These are phyloP conservation scores for Oscheius myriophilus DNA, from an alignment of 2,888 invertebrate species.

Conservation along the genomic window DNA sequence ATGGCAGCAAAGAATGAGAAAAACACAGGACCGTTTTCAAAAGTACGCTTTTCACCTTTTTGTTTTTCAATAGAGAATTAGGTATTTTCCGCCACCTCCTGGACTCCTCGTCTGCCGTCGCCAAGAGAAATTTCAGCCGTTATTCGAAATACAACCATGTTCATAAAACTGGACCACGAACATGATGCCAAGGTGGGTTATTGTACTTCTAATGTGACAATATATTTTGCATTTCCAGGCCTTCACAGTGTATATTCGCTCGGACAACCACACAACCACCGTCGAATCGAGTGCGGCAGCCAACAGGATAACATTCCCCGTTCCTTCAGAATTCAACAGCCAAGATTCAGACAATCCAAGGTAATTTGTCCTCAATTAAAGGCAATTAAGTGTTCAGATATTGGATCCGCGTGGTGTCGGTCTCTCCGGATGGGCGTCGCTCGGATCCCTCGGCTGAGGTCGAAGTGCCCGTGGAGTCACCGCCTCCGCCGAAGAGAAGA, in stretches of 20 bases:
- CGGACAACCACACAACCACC: not conserved
- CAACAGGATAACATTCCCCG: conserved; percentile 12
- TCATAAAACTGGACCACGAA: conserved; percentile 10
- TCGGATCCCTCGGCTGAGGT: conserved; percentile 16
- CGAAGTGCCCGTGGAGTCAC: conserved; percentile 12
- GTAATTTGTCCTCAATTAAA: not conserved
- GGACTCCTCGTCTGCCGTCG: conserved; percentile 15
- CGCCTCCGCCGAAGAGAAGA: not conserved
- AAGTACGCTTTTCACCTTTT: not conserved
- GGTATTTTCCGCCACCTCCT: conserved; percentile 2
- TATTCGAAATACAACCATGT: conserved; percentile 16
- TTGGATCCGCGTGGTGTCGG: not conserved
- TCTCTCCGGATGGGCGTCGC: conserved; percentile 12
- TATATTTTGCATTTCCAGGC: not conserved
- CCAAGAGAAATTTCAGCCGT: conserved; percentile 12
- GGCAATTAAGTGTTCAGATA: not conserved
- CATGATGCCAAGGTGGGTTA: conserved; percentile 2
- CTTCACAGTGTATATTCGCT: conserved; percentile 15
- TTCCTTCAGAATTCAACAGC: conserved; percentile 1
- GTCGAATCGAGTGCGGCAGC: not conserved
- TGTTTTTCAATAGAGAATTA: not conserved
- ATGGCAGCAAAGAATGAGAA: conserved; percentile 42
- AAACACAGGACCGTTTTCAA: conserved; percentile 35
- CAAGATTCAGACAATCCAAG: conserved; percentile 4
- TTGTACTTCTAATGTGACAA: not conserved